Evolutionary conservation across 2,888 invertebrate genomes (phyloP).

Genomic region (Eutolmus rufibarbis): DNA sequence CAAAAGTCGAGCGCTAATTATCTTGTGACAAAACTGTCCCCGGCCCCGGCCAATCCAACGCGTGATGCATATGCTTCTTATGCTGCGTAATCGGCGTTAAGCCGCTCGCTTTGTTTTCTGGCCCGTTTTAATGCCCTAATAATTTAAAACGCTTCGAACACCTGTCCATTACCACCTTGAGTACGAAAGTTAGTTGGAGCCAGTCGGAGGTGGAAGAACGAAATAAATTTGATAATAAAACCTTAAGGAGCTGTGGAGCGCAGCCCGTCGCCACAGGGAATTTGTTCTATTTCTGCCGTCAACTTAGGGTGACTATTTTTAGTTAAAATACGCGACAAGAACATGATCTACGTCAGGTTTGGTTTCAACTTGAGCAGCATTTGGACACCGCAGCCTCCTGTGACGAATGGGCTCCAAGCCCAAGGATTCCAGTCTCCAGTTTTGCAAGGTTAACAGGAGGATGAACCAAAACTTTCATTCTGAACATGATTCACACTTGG

Average conservation of each 20-base stretch:
- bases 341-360: constrained; percentile 8
- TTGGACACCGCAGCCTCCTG: not conserved
- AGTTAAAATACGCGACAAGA: constrained; percentile 21
- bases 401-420: constrained; percentile 11
- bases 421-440: constrained; percentile 8
- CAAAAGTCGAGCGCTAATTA: constrained; percentile 6
- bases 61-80: not conserved
- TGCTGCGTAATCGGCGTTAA: not conserved
- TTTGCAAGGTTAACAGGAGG: constrained; percentile 15
- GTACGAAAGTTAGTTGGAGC: not conserved
- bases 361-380: not conserved
- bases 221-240: not conserved
- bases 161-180: not conserved
- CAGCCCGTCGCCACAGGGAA: not conserved
- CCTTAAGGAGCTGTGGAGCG: not conserved
- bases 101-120: not conserved
- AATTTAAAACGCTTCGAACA: not conserved
- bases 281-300: constrained; percentile 14
- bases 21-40: constrained; percentile 1
- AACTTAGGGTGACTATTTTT: constrained; percentile 34
- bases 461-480: not conserved
- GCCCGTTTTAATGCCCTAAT: not conserved
- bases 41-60: not conserved
- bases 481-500: not conserved
- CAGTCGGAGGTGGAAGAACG: not conserved